Evolutionary conservation across 2,113 vertebrate species (phyloP), one percentile per base, ranked within the genome.

Genomic region (Cryptomyrus ogoouensis): DNA sequence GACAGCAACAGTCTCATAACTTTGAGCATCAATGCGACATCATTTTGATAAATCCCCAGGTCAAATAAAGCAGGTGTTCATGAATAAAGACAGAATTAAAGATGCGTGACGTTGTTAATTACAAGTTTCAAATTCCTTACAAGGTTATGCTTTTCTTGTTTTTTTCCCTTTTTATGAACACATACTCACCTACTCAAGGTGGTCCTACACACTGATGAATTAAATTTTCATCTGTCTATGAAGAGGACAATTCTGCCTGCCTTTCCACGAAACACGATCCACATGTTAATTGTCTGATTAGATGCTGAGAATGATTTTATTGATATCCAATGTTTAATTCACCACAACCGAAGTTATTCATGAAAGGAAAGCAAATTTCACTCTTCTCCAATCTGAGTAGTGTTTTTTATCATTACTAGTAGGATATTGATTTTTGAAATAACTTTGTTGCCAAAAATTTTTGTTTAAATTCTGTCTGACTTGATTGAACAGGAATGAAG

Each of bases 31-130:
- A 6, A 58, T 58, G 49, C 87, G 3, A 21, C 27, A 31, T 21
- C 19, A 39, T 56, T 70, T 24, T 88, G 27, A 42, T 47, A 66
- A 88, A 53, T 46, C 88, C 88, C 39, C 42, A 70, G 56, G 88
- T 88, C 88, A 88, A 88, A 39, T 46, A 27, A 66, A 88, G 39
- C 88, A 70, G 56, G 58, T 88, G 88, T 53, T 88, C 88, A 88
- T 74, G 56, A 88, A 74, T 70, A 70, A 47, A 88, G 56, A 88
- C 56, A n/a, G n/a, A 70, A 88, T 88, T 88, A 88, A 66, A 88
- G 88, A 88, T 88, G 56, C 56, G 58, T 74, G 58, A 70, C n/a
- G 88, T 66, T 88, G 53, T 88, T 70, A 74, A 70, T 70, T 74
- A 88, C 35, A 58, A 66, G n/a, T 88, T 58, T 49, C 24, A 39